phyloP scores from a whole-genome alignment of 2,888 invertebrate genomes.

The Chouioia cunea region DNA sequence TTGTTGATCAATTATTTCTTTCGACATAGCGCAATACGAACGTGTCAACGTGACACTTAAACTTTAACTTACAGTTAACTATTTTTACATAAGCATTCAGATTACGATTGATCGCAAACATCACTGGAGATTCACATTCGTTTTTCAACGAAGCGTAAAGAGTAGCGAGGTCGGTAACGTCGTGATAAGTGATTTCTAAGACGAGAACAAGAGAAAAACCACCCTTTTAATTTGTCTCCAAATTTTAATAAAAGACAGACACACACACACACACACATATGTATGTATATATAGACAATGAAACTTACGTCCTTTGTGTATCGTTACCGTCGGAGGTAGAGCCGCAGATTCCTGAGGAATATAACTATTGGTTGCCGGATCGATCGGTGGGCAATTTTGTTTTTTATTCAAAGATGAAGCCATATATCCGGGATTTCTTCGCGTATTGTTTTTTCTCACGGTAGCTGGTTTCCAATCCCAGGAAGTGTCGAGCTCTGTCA shows the following conservation, averaged over 20 bases:
- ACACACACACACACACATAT: too few species aligned
- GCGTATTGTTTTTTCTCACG: too few species aligned
- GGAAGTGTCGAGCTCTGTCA: constrained; percentile 81
- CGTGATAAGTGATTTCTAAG: constrained; percentile 71
- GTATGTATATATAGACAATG: too few species aligned
- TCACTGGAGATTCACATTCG: constrained; percentile 73
- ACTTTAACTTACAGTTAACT: constrained; percentile 76
- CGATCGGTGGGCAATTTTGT: constrained; percentile 67
- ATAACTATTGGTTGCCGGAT: constrained; percentile 72
- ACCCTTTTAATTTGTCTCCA: not conserved
- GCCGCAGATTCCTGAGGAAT: constrained; percentile 71
- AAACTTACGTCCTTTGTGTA: constrained; percentile 70
- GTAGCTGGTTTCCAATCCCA: constrained; percentile 70
- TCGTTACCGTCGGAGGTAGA: constrained; percentile 73
- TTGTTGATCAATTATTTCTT: not conserved
- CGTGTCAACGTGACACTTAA: not conserved
- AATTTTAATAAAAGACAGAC: constrained; percentile 1
- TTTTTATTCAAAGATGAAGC: constrained; percentile 55
- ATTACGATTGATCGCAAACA: constrained; percentile 82
- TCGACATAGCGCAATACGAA: not conserved
- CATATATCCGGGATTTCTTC: constrained; percentile 50
- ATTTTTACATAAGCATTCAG: constrained; percentile 81
- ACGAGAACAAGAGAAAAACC: constrained; percentile 40
- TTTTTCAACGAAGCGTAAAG: constrained; percentile 73
- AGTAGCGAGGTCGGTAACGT: constrained; percentile 71